Evolutionary conservation across 2,888 invertebrate species (phyloP).

Genomic region (Acronicta aceris): DNA sequence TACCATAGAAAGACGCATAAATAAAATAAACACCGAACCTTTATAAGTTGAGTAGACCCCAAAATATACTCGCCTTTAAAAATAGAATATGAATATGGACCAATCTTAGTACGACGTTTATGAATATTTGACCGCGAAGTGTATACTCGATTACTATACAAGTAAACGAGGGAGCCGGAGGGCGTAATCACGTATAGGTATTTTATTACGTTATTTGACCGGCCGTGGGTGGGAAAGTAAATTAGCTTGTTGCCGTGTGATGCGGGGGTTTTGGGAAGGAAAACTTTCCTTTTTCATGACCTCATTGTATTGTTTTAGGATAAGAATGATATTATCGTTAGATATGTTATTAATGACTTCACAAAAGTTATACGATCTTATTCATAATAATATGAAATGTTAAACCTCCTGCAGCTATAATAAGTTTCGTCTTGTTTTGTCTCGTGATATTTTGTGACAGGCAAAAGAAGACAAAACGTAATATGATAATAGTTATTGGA

Average conservation of each 20-base stretch:
- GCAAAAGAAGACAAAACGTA: too few relatives aligned
- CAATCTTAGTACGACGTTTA: slow-evolving; percentile 41
- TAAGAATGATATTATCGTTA: background rate
- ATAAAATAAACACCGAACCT: background rate
- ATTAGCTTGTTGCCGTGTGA: slow-evolving; percentile 44
- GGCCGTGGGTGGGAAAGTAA: slow-evolving; percentile 36
- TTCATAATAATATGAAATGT: too few relatives aligned
- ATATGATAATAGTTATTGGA: too few relatives aligned
- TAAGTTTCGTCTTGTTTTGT: too few relatives aligned
- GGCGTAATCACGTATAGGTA: slow-evolving; percentile 50
- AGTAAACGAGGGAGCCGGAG: slow-evolving; percentile 42
- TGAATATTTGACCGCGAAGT: slow-evolving; percentile 43
- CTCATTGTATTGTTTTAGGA: slow-evolving; percentile 31
- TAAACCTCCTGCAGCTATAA: too few relatives aligned
- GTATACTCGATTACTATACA: slow-evolving; percentile 39
- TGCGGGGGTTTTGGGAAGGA: slow-evolving; percentile 6
- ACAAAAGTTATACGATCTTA: too few relatives aligned
- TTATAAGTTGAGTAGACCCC: slow-evolving; percentile 16
- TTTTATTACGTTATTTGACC: slow-evolving; percentile 50
- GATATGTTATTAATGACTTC: background rate
- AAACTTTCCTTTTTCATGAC: slow-evolving; percentile 18
- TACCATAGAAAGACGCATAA: too few relatives aligned
- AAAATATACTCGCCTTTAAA: slow-evolving; percentile 14
- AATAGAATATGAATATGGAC: slow-evolving; percentile 22
- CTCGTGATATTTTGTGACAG: too few relatives aligned